Evolutionary conservation across 2,113 vertebrate species (phyloP).

Genomic region (Istiophorus platypterus): DNA sequence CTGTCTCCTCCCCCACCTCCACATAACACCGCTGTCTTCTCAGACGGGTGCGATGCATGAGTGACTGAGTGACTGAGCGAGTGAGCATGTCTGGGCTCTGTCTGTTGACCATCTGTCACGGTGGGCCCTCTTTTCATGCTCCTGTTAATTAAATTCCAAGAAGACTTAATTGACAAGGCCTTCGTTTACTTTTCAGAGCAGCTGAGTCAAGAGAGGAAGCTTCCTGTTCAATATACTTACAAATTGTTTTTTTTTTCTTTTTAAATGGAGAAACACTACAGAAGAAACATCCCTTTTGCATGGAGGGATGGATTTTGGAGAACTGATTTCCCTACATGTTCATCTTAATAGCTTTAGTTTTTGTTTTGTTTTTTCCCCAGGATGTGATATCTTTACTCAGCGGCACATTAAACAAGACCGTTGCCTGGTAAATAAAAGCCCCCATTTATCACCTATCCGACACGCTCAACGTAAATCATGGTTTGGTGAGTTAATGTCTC

Average conservation of each 20-base stretch:
- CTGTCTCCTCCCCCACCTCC: conserved; percentile 18
- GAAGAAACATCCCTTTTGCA: background rate
- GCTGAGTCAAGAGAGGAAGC: conserved; percentile 52
- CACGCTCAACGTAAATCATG: conserved; percentile 3
- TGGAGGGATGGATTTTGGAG: background rate
- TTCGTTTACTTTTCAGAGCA: conserved; percentile 3
- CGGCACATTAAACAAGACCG: conserved; percentile 13
- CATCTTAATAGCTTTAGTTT: conserved; percentile 9
- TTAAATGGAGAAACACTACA: background rate
- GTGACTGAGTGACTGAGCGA: conserved; percentile 49
- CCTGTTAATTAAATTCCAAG: conserved; percentile 78
- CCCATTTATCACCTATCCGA: conserved; percentile 12
- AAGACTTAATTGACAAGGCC: conserved; percentile 41
- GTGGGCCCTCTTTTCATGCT: conserved; percentile 32
- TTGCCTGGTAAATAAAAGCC: conserved; percentile 22
- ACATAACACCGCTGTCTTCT: conserved; percentile 3
- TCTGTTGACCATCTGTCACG: conserved; percentile 68
- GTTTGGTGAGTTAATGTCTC: background rate
- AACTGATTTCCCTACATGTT: background rate
- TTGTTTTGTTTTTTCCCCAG: too few species aligned
- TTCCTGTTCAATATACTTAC: background rate
- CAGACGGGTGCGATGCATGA: conserved; percentile 26
- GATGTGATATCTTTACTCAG: conserved; percentile 8
- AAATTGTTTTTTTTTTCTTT: background rate
- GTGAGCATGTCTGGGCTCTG: conserved; percentile 19